Base-by-base conservation (phyloP, 1,140 invertebrate genomes). In the Drosophila tani region DNA sequence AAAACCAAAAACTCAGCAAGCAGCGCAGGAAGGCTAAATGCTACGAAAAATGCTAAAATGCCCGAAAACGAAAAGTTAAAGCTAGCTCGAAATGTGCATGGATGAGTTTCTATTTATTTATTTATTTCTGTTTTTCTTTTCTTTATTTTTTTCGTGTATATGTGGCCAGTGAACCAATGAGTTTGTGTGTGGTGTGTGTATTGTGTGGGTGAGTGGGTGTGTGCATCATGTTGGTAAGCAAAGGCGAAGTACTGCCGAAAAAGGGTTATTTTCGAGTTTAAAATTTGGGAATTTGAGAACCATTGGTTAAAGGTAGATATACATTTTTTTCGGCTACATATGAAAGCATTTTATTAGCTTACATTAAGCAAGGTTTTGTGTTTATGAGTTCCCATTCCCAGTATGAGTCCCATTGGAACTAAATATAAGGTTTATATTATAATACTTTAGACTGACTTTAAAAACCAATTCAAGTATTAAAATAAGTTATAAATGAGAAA, bases 1-100 rank as follows among this genome's bases (percentile, higher is more conserved):
- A 74, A 85, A 79, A 75, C 81, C 75, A 70, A 79, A 84, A 78
- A 68, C 79, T 80, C 38, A 70, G 67, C 65, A 90, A 82, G 81
- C 81, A 79, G 68, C 82, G 63, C 64, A 69, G 81, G 43, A 70
- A 71, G 60, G 68, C 80, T 46, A 65, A 82, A 50, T 69, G 46
- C 68, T 73, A 74, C 21, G 41, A 27, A 27, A 27, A 27, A 27
- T 27, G n/a, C 51, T 62, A 68, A 74, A 67, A 50, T 56, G 38
- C 57, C 60, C 65, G 68, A 58, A 67, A 78, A 57, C 21, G 49
- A 66, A 59, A 79, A 65, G 63, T 73, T 73, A 79, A 88, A 75
- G 77, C 66, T 60, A 77, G 51, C 79, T 40, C 51, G 47, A 57
- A 71, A 59, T 56, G 70, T 66, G 59, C 60, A 41, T 57, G 41